Conservation (phyloP, 2,113 vertebrate genomes). For the Loxodonta africana region DNA sequence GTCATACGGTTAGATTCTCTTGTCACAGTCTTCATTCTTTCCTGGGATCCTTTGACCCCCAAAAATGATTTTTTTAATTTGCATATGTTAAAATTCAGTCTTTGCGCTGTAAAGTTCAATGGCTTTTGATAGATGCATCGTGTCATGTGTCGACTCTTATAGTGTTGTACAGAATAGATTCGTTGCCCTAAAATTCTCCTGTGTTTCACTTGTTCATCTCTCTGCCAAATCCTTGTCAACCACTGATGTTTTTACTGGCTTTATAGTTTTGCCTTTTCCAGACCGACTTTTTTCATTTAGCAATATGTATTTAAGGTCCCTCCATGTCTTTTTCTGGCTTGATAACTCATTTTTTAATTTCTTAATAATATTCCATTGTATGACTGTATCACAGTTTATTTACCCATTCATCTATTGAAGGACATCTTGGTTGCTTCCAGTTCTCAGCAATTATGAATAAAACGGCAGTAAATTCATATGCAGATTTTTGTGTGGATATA, state of each 20-base stretch:
- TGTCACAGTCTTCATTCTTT: slow-evolving; percentile 31
- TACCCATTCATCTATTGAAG: neutral
- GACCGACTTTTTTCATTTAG: neutral
- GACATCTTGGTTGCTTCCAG: slow-evolving; percentile 5
- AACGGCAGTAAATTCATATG: neutral
- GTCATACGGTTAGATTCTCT: neutral
- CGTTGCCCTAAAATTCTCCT: neutral
- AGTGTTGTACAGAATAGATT: neutral
- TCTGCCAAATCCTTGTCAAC: neutral
- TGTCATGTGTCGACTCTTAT: neutral
- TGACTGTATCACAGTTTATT: neutral
- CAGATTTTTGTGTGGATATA: neutral
- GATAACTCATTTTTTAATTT: neutral
- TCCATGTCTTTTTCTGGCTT: neutral
- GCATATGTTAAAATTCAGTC: neutral
- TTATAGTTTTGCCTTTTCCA: slow-evolving; percentile 20
- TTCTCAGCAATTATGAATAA: neutral
- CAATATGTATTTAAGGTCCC: neutral
- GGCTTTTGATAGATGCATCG: neutral
- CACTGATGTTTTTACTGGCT: neutral
- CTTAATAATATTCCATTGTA: neutral
- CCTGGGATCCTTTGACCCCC: neutral
- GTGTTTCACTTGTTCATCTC: neutral
- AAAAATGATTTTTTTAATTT: neutral
- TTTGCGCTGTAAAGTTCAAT: neutral